Conservation (phyloP, 1,140 invertebrate species). For the Neotoxoptera formosana region DNA sequence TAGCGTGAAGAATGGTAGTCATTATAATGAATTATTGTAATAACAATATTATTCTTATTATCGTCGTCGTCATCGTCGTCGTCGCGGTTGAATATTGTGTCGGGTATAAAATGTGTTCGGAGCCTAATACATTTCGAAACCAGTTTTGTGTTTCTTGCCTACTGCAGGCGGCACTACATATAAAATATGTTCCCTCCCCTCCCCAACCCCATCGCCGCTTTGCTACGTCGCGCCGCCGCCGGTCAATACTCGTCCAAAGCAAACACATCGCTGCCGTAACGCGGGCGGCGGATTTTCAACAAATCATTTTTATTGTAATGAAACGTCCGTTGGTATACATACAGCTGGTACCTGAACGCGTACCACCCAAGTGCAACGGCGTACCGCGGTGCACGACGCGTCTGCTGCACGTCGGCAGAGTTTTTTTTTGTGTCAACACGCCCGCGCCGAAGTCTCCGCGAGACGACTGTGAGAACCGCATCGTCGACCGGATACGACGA, state of each 20-base stretch:
- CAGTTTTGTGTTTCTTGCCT: conserved; percentile 1
- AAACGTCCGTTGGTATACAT: not conserved
- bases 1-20: not conserved
- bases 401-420: not conserved
- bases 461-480: not conserved
- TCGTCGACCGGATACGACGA: not conserved
- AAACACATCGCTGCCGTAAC: not conserved
- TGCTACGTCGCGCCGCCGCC: not conserved
- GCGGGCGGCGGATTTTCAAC: not conserved
- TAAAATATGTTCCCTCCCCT: not conserved
- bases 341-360: not conserved
- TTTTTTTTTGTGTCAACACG: not conserved
- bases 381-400: not conserved
- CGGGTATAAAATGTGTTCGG: conserved; percentile 7
- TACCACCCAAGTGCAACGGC: conserved; percentile 18
- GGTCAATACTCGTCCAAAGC: not conserved
- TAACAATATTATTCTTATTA: not conserved
- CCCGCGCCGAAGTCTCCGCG: not conserved
- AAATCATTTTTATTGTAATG: conserved; percentile 19
- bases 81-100: not conserved
- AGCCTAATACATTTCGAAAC: conserved; percentile 1
- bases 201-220: not conserved
- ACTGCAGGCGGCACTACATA: not conserved
- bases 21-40: not conserved
- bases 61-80: not conserved